phyloP scores from a whole-genome alignment of 1,140 invertebrate species.

The Teleogryllus occipitalis region DNA sequence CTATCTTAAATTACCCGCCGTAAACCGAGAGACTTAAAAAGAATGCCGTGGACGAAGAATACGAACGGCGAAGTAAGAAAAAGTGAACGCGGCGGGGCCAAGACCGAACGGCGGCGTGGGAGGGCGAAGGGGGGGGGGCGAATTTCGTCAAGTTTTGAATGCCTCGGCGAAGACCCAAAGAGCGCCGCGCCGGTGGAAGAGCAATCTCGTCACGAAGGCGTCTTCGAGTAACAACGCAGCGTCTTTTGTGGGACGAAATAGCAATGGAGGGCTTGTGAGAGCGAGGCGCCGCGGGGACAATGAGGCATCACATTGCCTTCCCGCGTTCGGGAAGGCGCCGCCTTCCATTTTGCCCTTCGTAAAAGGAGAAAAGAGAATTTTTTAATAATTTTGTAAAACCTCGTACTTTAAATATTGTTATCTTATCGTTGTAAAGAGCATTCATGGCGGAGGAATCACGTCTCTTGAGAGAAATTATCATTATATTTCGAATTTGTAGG shows the following conservation, averaged over 20 bases:
- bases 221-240: background rate
- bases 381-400: too few relatives aligned
- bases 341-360: too few relatives aligned
- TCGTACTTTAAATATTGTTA: too few relatives aligned
- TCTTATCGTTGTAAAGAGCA: too few relatives aligned
- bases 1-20: background rate
- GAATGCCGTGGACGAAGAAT: background rate
- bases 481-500: too few relatives aligned
- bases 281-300: too few relatives aligned
- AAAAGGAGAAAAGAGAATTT: too few relatives aligned
- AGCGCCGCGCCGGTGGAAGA: background rate
- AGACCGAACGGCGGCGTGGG: background rate
- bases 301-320: too few relatives aligned
- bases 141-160: conserved; percentile 5
- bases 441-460: too few relatives aligned
- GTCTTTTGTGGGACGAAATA: background rate
- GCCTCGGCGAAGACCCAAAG: too few relatives aligned
- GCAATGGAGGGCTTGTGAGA: background rate
- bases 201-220: background rate
- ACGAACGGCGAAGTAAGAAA: background rate
- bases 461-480: too few relatives aligned
- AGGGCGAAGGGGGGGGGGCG: background rate
- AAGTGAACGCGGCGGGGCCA: background rate
- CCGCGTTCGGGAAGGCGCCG: too few relatives aligned
- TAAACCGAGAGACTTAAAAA: background rate